A percentile compares a stretch with the other conserved stretches of the same genome.
phyloP scores from a whole-genome alignment of 2,797 vertebrate genomes.

The Eospalax fontanierii region DNA sequence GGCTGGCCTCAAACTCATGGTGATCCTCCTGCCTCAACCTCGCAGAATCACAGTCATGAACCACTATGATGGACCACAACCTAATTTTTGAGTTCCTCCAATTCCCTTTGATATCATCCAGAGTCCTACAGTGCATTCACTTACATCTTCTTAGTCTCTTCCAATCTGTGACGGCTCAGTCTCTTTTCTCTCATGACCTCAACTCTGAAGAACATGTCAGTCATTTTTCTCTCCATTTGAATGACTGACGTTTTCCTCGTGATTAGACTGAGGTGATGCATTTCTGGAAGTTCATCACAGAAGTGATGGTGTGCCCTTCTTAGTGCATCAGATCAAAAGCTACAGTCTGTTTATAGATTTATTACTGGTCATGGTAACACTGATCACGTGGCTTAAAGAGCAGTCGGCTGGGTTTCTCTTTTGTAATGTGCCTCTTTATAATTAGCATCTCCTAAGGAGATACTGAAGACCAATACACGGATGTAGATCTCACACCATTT shows the following conservation, averaged over 20 bases:
- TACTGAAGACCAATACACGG: not conserved
- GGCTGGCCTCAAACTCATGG: not conserved
- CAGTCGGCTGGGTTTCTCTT: not conserved
- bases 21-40: not conserved
- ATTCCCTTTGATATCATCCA: not conserved
- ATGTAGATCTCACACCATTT: not conserved
- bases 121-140: not conserved
- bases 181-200: not conserved
- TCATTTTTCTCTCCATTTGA: not conserved
- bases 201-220: not conserved
- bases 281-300: slow-evolving; percentile 29
- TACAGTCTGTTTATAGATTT: not conserved
- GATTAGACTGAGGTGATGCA: not conserved
- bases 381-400: not conserved
- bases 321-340: not conserved
- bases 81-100: not conserved
- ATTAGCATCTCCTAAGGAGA: slow-evolving; percentile 29
- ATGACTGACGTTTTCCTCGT: not conserved
- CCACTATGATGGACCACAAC: not conserved
- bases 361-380: not conserved
- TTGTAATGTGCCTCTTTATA: not conserved
- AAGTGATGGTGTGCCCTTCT: not conserved
- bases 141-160: slow-evolving; percentile 1
- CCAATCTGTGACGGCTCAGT: not conserved
- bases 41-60: not conserved